Conservation (phyloP, 1,140 invertebrate species). For the Calosoma granatense region DNA sequence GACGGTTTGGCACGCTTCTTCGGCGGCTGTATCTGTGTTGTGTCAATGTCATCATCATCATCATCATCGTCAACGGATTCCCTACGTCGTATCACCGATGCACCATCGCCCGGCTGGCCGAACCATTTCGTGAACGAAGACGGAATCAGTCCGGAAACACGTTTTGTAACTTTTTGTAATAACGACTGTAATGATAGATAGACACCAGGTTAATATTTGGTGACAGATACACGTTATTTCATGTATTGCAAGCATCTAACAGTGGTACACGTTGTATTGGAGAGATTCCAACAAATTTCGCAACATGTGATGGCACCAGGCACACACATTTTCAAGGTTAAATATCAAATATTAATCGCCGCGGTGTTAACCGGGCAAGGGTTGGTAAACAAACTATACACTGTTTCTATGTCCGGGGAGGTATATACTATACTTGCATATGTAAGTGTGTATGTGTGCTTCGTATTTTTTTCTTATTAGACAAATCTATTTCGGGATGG, state of each 20-base stretch:
- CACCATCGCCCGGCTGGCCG: conserved; percentile 25
- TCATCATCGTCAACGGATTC: conserved; percentile 36
- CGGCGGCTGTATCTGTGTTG: conserved; percentile 34
- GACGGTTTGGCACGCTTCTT: conserved; percentile 37
- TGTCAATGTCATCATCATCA: conserved; percentile 32
- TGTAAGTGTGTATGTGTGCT: no score
- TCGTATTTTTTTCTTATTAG: conserved; percentile 1
- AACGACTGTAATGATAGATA: conserved; percentile 41
- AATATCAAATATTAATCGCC: background rate
- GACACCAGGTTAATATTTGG: conserved; percentile 15
- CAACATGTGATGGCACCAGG: background rate
- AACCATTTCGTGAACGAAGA: conserved; percentile 41
- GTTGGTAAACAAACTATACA: background rate
- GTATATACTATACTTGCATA: no score
- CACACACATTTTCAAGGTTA: background rate
- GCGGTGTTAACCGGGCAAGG: background rate
- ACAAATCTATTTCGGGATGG: background rate
- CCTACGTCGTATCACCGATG: conserved; percentile 32
- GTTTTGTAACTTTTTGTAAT: conserved; percentile 39
- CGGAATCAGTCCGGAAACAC: conserved; percentile 36
- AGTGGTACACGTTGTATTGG: background rate
- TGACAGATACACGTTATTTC: conserved; percentile 12
- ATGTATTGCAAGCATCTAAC: no score
- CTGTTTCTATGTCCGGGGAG: no score
- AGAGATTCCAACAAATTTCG: background rate